A percentile compares a stretch with the other conserved stretches of the same genome.
Evolutionary conservation across 2,888 invertebrate genomes (phyloP).

Genomic region (Hypolimnas misippus): DNA sequence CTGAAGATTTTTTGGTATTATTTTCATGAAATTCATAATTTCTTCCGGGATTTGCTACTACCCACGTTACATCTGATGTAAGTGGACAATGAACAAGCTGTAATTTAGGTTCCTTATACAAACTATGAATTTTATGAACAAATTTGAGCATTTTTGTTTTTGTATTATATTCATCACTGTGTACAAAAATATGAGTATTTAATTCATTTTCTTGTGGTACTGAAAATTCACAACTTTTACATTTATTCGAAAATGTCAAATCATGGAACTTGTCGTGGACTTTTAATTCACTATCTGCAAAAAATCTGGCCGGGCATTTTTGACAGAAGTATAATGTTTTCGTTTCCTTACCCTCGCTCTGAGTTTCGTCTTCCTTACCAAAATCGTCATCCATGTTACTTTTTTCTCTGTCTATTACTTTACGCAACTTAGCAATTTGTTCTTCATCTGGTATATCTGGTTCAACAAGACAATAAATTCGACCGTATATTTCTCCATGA

Average conservation of each 20-base stretch:
- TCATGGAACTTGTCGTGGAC: conserved; percentile 90
- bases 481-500: conserved; percentile 88
- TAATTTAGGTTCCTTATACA: conserved; percentile 86
- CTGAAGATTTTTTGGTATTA: conserved; percentile 54
- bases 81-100: conserved; percentile 65
- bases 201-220: conserved; percentile 88
- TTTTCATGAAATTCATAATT: conserved; percentile 55
- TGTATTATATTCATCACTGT: conserved; percentile 91
- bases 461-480: conserved; percentile 89
- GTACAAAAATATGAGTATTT: conserved; percentile 88
- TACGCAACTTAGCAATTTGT: conserved; percentile 80
- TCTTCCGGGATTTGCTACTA: conserved; percentile 63
- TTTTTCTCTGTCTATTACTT: conserved; percentile 72
- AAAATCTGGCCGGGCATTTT: conserved; percentile 93
- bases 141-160: conserved; percentile 88
- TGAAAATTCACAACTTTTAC: conserved; percentile 91
- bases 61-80: conserved; percentile 72
- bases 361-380: conserved; percentile 55
- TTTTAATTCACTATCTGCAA: conserved; percentile 88
- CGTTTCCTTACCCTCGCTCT: conserved; percentile 58
- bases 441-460: conserved; percentile 86
- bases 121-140: conserved; percentile 85
- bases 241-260: conserved; percentile 85
- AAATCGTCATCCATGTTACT: conserved; percentile 52
- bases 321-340: conserved; percentile 89